A percentile compares a stretch with the other conserved stretches of the same genome.
These are phyloP conservation scores for Chinchilla lanigera DNA, from an alignment of 2,113 vertebrate genomes.

Conservation along the genomic window DNA sequence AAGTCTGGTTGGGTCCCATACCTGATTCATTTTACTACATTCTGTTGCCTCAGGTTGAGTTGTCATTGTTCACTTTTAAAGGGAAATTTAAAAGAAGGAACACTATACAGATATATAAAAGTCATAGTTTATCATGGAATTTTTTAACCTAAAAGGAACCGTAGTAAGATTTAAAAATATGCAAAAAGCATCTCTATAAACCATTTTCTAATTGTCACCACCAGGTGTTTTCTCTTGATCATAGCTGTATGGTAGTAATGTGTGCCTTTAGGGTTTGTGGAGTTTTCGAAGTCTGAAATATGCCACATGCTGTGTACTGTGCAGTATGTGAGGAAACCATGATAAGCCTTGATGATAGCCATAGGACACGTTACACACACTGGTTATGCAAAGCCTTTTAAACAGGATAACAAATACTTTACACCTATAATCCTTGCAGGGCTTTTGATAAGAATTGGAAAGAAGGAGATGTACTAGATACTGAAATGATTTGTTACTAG, in stretches of 20 bases:
- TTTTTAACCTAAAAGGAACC: conserved; percentile 44
- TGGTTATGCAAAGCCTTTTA: not conserved
- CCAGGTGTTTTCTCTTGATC: not conserved
- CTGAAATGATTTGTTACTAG: conserved; percentile 42
- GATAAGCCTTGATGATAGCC: not conserved
- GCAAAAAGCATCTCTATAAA: conserved; percentile 30
- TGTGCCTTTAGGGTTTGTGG: conserved; percentile 6
- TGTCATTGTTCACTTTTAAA: not conserved
- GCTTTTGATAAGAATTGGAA: not conserved
- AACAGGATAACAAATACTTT: not conserved
- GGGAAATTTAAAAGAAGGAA: not conserved
- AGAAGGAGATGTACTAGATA: not conserved
- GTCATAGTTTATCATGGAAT: conserved; percentile 4
- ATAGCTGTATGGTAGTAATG: not conserved
- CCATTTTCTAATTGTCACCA: not conserved
- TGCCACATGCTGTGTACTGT: not conserved
- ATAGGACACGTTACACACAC: not conserved
- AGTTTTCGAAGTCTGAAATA: conserved; percentile 25
- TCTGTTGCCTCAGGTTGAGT: conserved; percentile 14
- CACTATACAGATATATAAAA: not conserved
- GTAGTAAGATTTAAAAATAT: conserved; percentile 39
- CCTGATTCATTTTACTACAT: conserved; percentile 34
- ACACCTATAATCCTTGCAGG: not conserved
- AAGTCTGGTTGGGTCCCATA: not conserved
- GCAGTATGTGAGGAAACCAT: not conserved